A percentile compares a stretch with the other conserved stretches of the same genome.
phyloP scores from a whole-genome alignment of 2,113 vertebrate genomes.

The Pongo pygmaeus region DNA sequence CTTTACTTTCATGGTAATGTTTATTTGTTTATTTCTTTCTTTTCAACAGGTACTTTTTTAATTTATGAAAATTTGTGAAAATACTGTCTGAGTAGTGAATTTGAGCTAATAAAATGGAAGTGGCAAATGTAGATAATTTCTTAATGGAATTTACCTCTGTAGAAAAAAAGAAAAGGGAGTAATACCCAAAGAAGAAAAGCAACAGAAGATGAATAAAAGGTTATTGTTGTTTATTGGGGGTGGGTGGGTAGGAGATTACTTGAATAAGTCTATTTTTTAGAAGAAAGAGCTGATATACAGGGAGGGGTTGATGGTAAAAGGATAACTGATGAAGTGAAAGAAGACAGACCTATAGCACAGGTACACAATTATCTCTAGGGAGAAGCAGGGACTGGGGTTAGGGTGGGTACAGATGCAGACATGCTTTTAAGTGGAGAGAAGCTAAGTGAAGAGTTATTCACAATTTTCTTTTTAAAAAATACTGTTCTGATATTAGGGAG shows the following conservation, averaged over 20 bases:
- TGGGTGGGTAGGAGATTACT: neutral
- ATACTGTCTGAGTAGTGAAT: neutral
- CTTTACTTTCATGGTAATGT: neutral
- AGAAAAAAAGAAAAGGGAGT: neutral
- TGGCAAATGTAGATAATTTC: neutral
- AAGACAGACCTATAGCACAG: neutral
- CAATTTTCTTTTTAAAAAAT: neutral
- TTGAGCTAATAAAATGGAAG: neutral
- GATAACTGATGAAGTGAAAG: neutral
- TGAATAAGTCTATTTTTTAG: neutral
- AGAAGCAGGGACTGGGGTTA: neutral
- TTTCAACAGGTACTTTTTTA: neutral
- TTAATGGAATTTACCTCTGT: neutral
- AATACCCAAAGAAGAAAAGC: neutral
- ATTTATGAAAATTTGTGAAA: neutral
- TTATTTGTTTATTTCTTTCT: neutral
- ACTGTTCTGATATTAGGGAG: neutral
- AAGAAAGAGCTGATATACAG: neutral
- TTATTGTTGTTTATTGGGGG: neutral
- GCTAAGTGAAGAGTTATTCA: neutral
- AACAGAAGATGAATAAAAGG: neutral
- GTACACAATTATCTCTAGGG: too few relatives aligned
- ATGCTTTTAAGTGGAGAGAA: neutral
- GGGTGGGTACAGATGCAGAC: fast-evolving
- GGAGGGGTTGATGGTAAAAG: neutral